Evolutionary conservation across 2,797 vertebrate species (phyloP).

Genomic region (Hippocampus kuda): DNA sequence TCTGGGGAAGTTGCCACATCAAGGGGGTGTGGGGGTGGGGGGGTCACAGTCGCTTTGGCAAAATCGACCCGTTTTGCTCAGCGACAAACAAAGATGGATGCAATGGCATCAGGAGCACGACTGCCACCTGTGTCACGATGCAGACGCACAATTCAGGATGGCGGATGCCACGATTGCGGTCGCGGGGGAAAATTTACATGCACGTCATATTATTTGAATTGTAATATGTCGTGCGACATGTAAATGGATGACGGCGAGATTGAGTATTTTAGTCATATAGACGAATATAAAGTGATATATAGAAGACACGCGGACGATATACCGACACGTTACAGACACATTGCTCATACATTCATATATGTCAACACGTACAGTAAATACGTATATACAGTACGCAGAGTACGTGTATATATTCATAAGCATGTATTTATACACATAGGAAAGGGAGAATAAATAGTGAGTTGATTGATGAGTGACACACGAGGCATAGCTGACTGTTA

Average conservation of each 20-base stretch:
- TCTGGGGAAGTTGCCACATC: neutral
- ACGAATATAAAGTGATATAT: constrained; percentile 52
- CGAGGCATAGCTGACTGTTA: constrained; percentile 24
- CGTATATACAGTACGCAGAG: constrained; percentile 61
- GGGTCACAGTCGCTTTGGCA: neutral
- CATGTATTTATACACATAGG: constrained; percentile 62
- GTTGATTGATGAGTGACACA: constrained; percentile 38
- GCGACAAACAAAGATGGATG: neutral
- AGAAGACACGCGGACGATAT: constrained; percentile 59
- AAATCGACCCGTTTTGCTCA: neutral
- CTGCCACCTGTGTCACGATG: neutral
- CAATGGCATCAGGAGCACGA: neutral
- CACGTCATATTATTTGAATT: constrained; percentile 34
- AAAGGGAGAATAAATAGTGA: constrained; percentile 63
- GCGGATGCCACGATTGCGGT: constrained; percentile 36
- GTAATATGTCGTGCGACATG: constrained; percentile 40
- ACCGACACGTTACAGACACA: constrained; percentile 67
- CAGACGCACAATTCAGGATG: constrained; percentile 6
- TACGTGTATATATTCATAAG: constrained; percentile 68
- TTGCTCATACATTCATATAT: constrained; percentile 78
- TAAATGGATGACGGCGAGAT: constrained; percentile 14
- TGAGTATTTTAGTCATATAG: constrained; percentile 23
- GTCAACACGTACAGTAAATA: constrained; percentile 68
- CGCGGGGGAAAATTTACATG: constrained; percentile 25
- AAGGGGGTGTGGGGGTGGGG: neutral